phyloP scores from a whole-genome alignment of 2,888 invertebrate genomes.

The Alloplasta piceator region DNA sequence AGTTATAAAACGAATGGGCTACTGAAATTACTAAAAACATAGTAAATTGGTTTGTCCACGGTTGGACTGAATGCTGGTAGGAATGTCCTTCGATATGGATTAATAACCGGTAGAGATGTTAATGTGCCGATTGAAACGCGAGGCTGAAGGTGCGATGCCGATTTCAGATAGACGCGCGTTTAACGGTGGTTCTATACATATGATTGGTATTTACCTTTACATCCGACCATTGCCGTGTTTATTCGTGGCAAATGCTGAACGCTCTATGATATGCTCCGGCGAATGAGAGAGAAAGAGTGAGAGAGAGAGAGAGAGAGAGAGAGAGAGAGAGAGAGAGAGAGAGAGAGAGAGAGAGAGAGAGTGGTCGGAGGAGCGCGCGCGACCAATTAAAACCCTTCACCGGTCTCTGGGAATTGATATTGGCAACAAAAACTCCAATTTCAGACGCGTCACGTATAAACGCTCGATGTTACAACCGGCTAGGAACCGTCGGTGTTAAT shows the following conservation, averaged over 20 bases:
- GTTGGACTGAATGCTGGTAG: too few species aligned
- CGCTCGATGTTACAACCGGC: conserved; percentile 57
- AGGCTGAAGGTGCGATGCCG: conserved; percentile 21
- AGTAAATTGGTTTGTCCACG: not conserved
- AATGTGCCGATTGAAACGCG: not conserved
- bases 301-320: conserved; percentile 21
- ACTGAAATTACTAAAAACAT: too few species aligned
- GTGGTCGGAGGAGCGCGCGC: conserved; percentile 68
- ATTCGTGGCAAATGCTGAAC: conserved; percentile 42
- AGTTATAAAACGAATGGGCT: too few species aligned
- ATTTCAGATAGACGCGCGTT: conserved; percentile 36
- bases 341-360: conserved; percentile 38
- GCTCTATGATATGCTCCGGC: conserved; percentile 15
- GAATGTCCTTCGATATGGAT: too few species aligned
- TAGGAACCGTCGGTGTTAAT: conserved; percentile 76
- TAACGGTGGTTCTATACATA: conserved; percentile 52
- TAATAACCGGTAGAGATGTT: too few species aligned
- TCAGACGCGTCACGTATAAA: conserved; percentile 77
- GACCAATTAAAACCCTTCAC: conserved; percentile 80
- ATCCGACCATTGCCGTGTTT: conserved; percentile 33
- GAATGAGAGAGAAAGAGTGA: conserved; percentile 43
- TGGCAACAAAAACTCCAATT: conserved; percentile 82
- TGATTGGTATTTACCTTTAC: conserved; percentile 50
- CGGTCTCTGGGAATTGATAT: conserved; percentile 79
- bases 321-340: conserved; percentile 55